Evolutionary conservation across 2,113 vertebrate species (phyloP).

Genomic region (Solea senegalensis): DNA sequence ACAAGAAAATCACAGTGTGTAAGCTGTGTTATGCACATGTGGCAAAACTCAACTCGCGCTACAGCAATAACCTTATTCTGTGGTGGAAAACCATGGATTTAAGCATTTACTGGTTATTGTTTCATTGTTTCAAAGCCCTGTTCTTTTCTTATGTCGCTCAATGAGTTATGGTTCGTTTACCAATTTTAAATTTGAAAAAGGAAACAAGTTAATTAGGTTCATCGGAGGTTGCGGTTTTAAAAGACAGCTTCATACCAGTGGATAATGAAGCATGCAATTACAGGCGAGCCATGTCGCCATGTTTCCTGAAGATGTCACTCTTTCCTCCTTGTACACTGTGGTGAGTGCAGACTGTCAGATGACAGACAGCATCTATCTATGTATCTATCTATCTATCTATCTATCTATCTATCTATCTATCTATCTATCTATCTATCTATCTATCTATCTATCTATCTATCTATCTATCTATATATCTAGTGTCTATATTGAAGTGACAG

Average conservation of each 20-base stretch:
- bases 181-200: neutral
- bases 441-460: neutral
- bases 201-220: constrained; percentile 35
- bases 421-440: too few relatives aligned
- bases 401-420: too few relatives aligned
- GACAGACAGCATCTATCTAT: neutral
- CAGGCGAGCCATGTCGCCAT: constrained; percentile 21
- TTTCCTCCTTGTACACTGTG: neutral
- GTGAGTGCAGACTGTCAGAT: constrained; percentile 3
- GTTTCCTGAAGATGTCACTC: constrained; percentile 43
- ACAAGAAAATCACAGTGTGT: too few relatives aligned
- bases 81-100: too few relatives aligned
- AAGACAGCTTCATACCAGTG: constrained; percentile 36
- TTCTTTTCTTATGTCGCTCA: neutral
- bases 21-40: too few relatives aligned
- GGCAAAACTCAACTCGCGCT: too few relatives aligned
- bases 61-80: too few relatives aligned
- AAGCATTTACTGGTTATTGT: too few relatives aligned
- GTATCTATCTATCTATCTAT: too few relatives aligned
- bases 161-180: neutral
- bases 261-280: constrained; percentile 61
- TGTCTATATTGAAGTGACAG: too few relatives aligned
- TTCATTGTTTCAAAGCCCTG: too few relatives aligned
- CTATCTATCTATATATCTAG: too few relatives aligned
- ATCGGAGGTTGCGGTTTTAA: constrained; percentile 37